These are phyloP conservation scores for Phymanthus crucifer DNA, from an alignment of 92 coral and sea anemone species.

Conservation along the genomic window DNA sequence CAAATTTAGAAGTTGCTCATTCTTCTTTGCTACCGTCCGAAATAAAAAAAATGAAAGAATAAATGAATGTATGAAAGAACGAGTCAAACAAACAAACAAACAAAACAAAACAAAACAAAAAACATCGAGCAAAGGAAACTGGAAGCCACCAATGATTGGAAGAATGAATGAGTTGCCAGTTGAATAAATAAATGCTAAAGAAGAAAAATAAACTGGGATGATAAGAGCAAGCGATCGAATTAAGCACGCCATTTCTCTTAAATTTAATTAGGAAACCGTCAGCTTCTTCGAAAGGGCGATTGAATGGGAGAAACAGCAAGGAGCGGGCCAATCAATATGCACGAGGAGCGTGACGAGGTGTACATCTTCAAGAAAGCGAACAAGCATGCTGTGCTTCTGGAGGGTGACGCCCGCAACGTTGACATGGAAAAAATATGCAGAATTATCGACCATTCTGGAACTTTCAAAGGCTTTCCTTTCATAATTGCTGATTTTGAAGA, in stretches of 20 bases:
- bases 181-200: neutral
- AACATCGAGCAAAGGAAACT: too few relatives aligned
- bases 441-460: neutral
- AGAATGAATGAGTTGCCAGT: too few relatives aligned
- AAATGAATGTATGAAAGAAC: too few relatives aligned
- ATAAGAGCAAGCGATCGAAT: neutral
- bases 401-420: neutral
- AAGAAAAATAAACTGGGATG: neutral
- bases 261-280: neutral
- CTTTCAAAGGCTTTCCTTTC: constrained; percentile 2
- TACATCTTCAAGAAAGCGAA: neutral
- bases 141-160: too few relatives aligned
- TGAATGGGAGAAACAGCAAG: neutral
- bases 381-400: too few relatives aligned
- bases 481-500: neutral
- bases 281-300: neutral
- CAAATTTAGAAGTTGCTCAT: too few relatives aligned
- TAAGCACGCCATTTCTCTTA: neutral
- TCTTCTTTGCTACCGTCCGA: too few relatives aligned
- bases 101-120: too few relatives aligned
- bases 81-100: too few relatives aligned
- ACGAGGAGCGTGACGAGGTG: constrained; percentile 10
- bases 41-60: too few relatives aligned
- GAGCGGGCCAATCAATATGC: neutral
- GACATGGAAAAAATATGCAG: neutral